A percentile compares a stretch with the other conserved stretches of the same genome.
Evolutionary conservation across 2,888 invertebrate species (phyloP).

Genomic region (Lysandra bellargus): DNA sequence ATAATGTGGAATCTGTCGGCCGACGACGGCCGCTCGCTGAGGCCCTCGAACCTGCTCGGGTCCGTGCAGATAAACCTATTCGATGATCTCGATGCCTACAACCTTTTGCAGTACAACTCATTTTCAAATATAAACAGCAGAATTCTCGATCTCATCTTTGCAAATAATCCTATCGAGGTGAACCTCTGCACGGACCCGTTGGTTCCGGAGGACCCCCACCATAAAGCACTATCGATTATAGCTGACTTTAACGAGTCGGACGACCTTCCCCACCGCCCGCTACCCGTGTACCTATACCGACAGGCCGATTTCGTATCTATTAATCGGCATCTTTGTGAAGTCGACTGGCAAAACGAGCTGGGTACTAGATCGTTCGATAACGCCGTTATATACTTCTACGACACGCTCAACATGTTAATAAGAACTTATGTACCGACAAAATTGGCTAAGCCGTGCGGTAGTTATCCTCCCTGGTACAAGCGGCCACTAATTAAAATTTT

Average conservation of each 20-base stretch:
- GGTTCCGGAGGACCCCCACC: too few species aligned
- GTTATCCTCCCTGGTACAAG: slow-evolving; percentile 15
- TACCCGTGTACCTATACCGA: too few species aligned
- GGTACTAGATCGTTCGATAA: neutral
- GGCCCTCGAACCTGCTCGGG: slow-evolving; percentile 23
- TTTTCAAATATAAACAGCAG: too few species aligned
- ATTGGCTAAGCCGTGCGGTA: neutral
- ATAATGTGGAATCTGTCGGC: slow-evolving; percentile 27
- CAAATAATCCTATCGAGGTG: too few species aligned
- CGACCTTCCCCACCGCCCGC: slow-evolving; percentile 25
- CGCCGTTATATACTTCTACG: neutral
- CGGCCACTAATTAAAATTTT: neutral
- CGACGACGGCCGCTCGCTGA: neutral
- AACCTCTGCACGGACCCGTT: too few species aligned
- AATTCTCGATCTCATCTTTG: too few species aligned
- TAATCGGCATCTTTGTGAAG: neutral
- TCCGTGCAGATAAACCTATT: slow-evolving; percentile 26
- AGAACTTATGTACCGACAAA: too few species aligned
- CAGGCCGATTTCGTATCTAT: slow-evolving; percentile 18
- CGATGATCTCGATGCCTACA: slow-evolving; percentile 28
- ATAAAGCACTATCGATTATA: too few species aligned
- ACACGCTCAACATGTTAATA: neutral
- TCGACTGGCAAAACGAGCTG: neutral
- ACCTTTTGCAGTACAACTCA: neutral
- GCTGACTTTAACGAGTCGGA: too few species aligned